Conservation (phyloP, 1,140 invertebrate genomes). For the Pollicipes pollicipes region DNA sequence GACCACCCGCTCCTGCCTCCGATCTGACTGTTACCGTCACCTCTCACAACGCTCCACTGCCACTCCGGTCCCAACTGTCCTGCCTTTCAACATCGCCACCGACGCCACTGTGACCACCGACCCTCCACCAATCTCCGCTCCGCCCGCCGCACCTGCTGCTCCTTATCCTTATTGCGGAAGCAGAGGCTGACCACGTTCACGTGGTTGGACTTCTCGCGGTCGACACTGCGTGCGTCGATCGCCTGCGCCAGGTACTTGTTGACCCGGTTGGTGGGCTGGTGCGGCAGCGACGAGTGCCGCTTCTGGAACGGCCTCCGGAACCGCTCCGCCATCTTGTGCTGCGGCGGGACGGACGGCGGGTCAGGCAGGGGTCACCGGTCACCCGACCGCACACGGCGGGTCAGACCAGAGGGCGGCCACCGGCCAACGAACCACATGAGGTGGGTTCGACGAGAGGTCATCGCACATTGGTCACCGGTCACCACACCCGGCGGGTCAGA, state of each 20-base stretch:
- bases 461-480: too few species aligned
- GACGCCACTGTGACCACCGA: too few species aligned
- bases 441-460: too few species aligned
- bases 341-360: constrained; percentile 24
- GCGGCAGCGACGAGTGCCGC: constrained; percentile 62
- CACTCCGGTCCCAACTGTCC: too few species aligned
- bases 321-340: constrained; percentile 62
- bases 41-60: too few species aligned
- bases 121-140: background rate
- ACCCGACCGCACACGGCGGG: too few species aligned
- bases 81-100: too few species aligned
- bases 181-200: constrained; percentile 64
- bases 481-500: too few species aligned
- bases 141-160: constrained; percentile 39
- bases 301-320: constrained; percentile 74
- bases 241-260: constrained; percentile 80
- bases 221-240: constrained; percentile 72
- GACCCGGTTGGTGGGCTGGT: constrained; percentile 65
- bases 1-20: too few species aligned
- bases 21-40: too few species aligned
- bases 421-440: too few species aligned
- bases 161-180: constrained; percentile 64
- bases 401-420: constrained; percentile 16
- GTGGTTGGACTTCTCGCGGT: constrained; percentile 70
- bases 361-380: too few species aligned